Conservation (phyloP, 2,888 invertebrate genomes). For the Microctonus aethiopoides region DNA sequence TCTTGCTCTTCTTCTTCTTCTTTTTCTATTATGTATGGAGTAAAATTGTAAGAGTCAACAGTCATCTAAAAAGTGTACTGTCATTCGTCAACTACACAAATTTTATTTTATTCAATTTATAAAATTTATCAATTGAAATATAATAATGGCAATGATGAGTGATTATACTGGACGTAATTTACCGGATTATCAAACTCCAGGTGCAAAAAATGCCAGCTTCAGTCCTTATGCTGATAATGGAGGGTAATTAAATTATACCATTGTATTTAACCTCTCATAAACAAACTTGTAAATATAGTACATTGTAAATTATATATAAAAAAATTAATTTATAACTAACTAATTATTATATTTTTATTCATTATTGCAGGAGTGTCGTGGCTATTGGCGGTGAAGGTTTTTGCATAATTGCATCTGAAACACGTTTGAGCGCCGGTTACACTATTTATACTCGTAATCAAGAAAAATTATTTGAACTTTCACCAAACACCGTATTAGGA, state of each 20-base stretch:
- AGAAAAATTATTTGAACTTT: conserved; percentile 86
- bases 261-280: conserved; percentile 3
- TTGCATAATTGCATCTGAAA: conserved; percentile 95
- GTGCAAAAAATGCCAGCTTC: conserved; percentile 69
- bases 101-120: not conserved
- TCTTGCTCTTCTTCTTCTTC: no score
- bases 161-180: conserved; percentile 67
- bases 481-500: conserved; percentile 87
- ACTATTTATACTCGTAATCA: conserved; percentile 90
- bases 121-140: conserved; percentile 6
- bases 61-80: conserved; percentile 29
- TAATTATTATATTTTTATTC: no score
- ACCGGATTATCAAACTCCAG: conserved; percentile 65
- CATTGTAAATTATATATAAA: not conserved
- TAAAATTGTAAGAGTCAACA: no score
- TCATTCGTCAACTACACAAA: conserved; percentile 16
- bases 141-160: conserved; percentile 52
- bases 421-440: conserved; percentile 90
- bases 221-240: conserved; percentile 82
- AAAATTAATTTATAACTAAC: no score
- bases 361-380: conserved; percentile 81
- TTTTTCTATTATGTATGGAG: no score
- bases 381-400: conserved; percentile 97
- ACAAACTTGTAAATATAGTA: not conserved
- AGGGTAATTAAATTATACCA: conserved; percentile 72